Base-by-base conservation (phyloP, 2,113 vertebrate species). In the Helogale parvula region DNA sequence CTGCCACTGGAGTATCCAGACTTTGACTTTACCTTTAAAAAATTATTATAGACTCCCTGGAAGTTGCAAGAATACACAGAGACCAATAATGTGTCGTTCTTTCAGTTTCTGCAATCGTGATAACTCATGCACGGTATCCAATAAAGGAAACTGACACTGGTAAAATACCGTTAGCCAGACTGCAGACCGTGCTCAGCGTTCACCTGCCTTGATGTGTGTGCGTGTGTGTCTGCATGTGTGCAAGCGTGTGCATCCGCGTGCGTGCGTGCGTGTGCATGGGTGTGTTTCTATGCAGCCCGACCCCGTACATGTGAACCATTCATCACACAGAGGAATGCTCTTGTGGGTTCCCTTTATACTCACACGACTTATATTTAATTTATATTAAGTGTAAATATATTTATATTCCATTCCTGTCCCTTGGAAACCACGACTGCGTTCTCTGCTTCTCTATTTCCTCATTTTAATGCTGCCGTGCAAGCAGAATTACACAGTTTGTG, bases 21-120 rank as follows among this genome's bases (percentile, higher is more conserved):
- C 23, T 65, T 88, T 90, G 66, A 88, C 68, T 82, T 87, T 63
- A 77, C 71, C 68, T 81, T 94, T 38, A 35, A 94, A 96, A 82
- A 69, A 65, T 35, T 65, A 69, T 63, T 54, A 16, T 35, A 54
- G 82, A 29, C 60, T 82, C 50, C 76, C 50, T 88, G 82, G 50
- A 83, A 94, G 63, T 76, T 23, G 82, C 19, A 35, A 57, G 77
- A 63, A 47, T 21, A 45, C 27, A 27, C 38, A 31, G 60, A 82
- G 13, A 77, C 50, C 47, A 65, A 50, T 5, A 33, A 50, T 5
- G 31, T 16, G 2, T 10, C 5, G 3, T 92, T 71, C 60, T 96
- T 15, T 35, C 41, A 17, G 15, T 25, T 63, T 81, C n/a, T n/a
- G 27, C 25, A 38, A 35, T n/a, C 45, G 12, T 52, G n/a, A 68